Evolutionary conservation across 2,888 invertebrate species (phyloP), one percentile per base, ranked within the genome.

Genomic region (Cryptus armator): DNA sequence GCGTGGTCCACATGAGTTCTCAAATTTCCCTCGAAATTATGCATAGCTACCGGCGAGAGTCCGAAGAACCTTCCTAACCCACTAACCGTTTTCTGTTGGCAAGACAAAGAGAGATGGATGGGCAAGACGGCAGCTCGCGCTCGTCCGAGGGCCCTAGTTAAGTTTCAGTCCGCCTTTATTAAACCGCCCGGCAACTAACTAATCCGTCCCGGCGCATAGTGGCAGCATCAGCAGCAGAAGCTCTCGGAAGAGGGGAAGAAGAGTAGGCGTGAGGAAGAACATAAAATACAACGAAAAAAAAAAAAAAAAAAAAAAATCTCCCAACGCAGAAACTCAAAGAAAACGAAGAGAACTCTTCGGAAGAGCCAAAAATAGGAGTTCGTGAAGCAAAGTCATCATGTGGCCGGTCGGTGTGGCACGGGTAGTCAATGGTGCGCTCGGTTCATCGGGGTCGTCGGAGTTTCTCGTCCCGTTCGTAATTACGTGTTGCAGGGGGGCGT

Each of bases 21-120:
- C 88, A 83, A 87, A 88, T 88, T 88, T 88, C 88, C 72, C 79
- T 78, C 71, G 77, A 86, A 88, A 88, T 88, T 88, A 88, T 88
- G 88, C 88, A 86, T 88, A 86, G 87, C 88, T 87, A 87, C 85
- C 84, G 84, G 80, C 37, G 76, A 74, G 81, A 51, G 78, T 48
- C 74, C 77, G 67, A 51, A 51, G 77, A 77, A 81, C 19, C 80
- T 59, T 66, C 53, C 66, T 66, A 48, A 77, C 32, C 44, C 62
- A 78, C 46, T 78, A 71, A 72, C 67, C 72, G 76, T 51, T 67
- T 62, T 72, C 59, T 71, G 56, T 12, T 16, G 37, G 37, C 37
- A 9, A 37, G 37, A 37, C 37, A 37, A 37, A 37, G 37, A 37
- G 37, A 37, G 37, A 37, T 37, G 59, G 44, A 48, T 53, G 48